phyloP scores from a whole-genome alignment of 2,888 invertebrate genomes.

The Callinectes sapidus region DNA sequence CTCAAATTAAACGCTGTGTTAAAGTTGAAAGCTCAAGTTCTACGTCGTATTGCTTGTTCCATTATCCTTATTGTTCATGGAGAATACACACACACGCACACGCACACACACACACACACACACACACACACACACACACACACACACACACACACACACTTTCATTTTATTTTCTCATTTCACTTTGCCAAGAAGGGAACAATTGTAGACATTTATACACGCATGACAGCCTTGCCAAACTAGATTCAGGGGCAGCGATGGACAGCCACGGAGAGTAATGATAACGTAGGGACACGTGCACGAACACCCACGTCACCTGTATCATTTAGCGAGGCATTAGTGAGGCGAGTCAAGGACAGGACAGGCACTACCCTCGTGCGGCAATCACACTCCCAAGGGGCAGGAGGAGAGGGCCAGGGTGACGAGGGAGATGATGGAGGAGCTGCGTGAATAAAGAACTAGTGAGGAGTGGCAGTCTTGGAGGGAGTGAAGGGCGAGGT shows the following conservation, averaged over 20 bases:
- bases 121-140: no score
- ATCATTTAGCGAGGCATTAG: not conserved
- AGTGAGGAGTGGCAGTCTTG: not conserved
- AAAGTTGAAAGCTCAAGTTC: no score
- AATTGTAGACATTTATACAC: not conserved
- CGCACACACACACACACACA: no score
- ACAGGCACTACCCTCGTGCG: not conserved
- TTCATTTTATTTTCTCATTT: not conserved
- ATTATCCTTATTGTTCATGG: no score
- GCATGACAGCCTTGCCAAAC: not conserved
- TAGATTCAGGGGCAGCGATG: not conserved
- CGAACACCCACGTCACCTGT: not conserved
- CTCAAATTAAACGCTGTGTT: no score
- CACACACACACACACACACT: no score
- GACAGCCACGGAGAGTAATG: not conserved
- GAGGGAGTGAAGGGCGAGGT: not conserved
- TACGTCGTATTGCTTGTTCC: no score
- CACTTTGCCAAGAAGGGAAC: not conserved
- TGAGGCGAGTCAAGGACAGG: not conserved
- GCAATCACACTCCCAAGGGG: constrained; percentile 21
- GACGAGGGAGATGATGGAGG: not conserved
- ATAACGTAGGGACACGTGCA: not conserved
- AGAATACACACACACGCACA: no score
- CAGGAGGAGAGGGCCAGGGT: not conserved
- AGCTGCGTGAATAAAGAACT: not conserved